phyloP scores from a whole-genome alignment of 1,140 invertebrate genomes.

The Hyposmocoma kahamanoa region DNA sequence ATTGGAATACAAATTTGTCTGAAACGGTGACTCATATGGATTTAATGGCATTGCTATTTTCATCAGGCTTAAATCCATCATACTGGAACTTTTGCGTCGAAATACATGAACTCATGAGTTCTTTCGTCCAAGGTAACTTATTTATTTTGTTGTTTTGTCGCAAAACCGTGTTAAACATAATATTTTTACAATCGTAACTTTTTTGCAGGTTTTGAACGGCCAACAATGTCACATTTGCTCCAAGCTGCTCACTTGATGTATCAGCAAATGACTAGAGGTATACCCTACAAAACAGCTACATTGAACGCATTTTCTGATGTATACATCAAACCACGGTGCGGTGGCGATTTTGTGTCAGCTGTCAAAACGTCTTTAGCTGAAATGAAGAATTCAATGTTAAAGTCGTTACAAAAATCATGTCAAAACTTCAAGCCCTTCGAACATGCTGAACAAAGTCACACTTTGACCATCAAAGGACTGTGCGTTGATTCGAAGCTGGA shows the following conservation, averaged over 20 bases:
- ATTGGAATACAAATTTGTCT: conserved; percentile 39
- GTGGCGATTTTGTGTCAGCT: conserved; percentile 66
- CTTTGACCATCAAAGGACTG: conserved; percentile 46
- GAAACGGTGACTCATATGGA: conserved; percentile 58
- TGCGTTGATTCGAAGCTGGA: conserved; percentile 35
- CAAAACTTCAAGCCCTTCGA: conserved; percentile 19
- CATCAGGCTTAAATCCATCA: conserved; percentile 45
- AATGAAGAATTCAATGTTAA: conserved; percentile 66
- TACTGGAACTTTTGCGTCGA: conserved; percentile 52
- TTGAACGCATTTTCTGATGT: conserved; percentile 78
- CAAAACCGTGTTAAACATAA: neutral
- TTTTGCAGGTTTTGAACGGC: conserved; percentile 70
- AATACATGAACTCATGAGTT: conserved; percentile 59
- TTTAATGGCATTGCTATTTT: conserved; percentile 53
- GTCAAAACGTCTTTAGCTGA: conserved; percentile 52
- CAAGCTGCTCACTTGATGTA: conserved; percentile 77
- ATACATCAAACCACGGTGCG: conserved; percentile 78
- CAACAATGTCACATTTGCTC: conserved; percentile 76
- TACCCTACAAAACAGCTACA: conserved; percentile 71
- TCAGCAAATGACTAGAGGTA: conserved; percentile 78
- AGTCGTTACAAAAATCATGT: conserved; percentile 33
- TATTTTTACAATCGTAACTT: conserved; percentile 8
- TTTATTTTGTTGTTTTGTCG: neutral
- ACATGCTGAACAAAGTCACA: conserved; percentile 26
- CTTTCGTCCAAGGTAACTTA: conserved; percentile 60